Conservation (phyloP, 2,113 vertebrate genomes). For the Seriola dumerili region DNA sequence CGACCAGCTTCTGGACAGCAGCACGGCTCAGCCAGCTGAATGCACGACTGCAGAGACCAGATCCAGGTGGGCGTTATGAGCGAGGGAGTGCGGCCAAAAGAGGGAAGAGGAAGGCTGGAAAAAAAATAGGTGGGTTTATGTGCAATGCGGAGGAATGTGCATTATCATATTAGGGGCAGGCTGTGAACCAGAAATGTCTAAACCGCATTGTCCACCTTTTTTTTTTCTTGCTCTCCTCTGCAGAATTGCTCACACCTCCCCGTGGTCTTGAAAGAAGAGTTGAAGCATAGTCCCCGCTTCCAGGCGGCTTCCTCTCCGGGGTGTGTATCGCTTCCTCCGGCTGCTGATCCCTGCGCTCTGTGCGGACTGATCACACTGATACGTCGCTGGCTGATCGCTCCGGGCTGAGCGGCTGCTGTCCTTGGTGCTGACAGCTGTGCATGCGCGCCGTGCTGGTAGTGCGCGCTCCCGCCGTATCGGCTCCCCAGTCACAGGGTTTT, state of each 20-base stretch:
- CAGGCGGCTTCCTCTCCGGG: conserved; percentile 1
- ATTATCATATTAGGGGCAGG: conserved; percentile 54
- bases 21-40: conserved; percentile 60
- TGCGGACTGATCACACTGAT: conserved; percentile 43
- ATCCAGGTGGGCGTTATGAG: conserved; percentile 67
- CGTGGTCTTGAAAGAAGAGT: neutral
- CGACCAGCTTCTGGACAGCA: conserved; percentile 64
- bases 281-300: conserved; percentile 15
- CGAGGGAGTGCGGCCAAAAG: conserved; percentile 28
- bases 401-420: conserved; percentile 80
- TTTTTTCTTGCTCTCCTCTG: conserved; percentile 22
- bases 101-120: neutral
- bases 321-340: conserved; percentile 20
- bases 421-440: conserved; percentile 87
- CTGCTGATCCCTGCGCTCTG: conserved; percentile 51
- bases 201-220: conserved; percentile 52
- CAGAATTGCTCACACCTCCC: conserved; percentile 25
- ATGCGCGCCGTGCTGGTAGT: conserved; percentile 67
- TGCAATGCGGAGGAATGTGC: conserved; percentile 82
- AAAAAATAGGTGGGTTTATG: conserved; percentile 61
- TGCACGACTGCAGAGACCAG: conserved; percentile 33
- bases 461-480: conserved; percentile 80
- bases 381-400: conserved; percentile 53
- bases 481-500: conserved; percentile 49
- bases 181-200: conserved; percentile 28